Base-by-base conservation (phyloP, 2,888 invertebrate genomes). In the Tetramorium bicarinatum region DNA sequence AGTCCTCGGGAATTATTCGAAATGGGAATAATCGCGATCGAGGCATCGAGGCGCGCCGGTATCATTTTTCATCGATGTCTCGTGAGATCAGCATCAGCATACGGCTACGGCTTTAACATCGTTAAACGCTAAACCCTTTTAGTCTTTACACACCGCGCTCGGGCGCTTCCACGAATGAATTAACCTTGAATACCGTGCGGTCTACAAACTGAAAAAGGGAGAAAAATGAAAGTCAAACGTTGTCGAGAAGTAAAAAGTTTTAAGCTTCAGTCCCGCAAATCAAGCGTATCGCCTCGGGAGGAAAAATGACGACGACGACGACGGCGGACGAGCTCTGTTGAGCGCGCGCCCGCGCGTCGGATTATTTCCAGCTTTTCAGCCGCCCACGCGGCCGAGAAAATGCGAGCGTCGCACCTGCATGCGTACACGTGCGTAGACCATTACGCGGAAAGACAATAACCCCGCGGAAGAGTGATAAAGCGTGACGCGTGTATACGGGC, bases 401-500 rank as follows among this genome's bases (percentile, higher is more conserved):
- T 59, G 83, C 81, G 67, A 83, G 52, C 81, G 81, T 83, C 83
- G 81, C 86, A 82, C 74, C 77, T 82, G 75, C 66, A 47, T 81
- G 74, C 75, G 52, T 66, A 25, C 84, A 67, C 67, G 84, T 76
- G 86, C 69, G 82, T 80, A 75, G 67, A 74, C 59, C 80, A 88
- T 88, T 87, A 90, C 91, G 88, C 90, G 88, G 47, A 90, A 87
- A 92, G 92, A 93, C 92, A 93, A 93, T 92, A 92, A 93, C 91
- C 91, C 90, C 89, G 75, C 66, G 91, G 90, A 88, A 89, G 92
- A 91, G 93, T 93, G 93, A 93, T 93, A 92, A 93, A 93, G 92
- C 92, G 91, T 92, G 91, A 93, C 91, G 92, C 91, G 91, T 92
- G 92, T 91, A 88, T 90, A 89, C 88, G 86, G 85, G 91, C 92